Evolutionary conservation across 2,113 vertebrate species (phyloP).

Genomic region (Bos javanicus): DNA sequence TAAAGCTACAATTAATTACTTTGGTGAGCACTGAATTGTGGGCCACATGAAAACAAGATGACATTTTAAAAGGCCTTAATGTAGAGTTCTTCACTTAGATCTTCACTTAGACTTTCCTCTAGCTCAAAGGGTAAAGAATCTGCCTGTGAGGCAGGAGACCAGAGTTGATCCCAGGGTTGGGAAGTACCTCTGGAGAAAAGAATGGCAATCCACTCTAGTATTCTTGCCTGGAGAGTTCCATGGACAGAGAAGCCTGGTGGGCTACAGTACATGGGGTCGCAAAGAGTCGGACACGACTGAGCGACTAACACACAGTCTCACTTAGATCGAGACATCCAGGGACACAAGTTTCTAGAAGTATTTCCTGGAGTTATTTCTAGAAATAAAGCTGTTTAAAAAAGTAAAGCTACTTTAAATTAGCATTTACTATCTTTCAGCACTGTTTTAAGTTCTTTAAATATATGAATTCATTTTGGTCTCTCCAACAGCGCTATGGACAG

Average conservation of each 20-base stretch:
- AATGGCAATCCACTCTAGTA: neutral
- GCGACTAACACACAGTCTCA: neutral
- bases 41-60: neutral
- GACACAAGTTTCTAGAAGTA: neutral
- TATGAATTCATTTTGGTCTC: neutral
- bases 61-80: neutral
- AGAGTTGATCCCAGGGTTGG: neutral
- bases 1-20: neutral
- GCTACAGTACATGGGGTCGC: neutral
- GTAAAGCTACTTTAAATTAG: neutral
- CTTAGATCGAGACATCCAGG: neutral
- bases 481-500: neutral
- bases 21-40: neutral
- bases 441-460: neutral
- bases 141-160: neutral
- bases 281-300: fast-evolving
- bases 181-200: neutral
- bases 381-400: neutral
- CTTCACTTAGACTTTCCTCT: neutral
- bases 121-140: neutral
- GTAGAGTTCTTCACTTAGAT: neutral
- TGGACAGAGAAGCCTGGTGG: neutral
- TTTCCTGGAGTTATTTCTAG: neutral
- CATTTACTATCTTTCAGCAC: neutral
- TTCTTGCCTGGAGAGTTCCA: neutral